Percentiles rank a stretch among this genome's conserved stretches.
Evolutionary conservation across 2,113 vertebrate species (phyloP).

Genomic region (Dasyurus viverrinus): DNA sequence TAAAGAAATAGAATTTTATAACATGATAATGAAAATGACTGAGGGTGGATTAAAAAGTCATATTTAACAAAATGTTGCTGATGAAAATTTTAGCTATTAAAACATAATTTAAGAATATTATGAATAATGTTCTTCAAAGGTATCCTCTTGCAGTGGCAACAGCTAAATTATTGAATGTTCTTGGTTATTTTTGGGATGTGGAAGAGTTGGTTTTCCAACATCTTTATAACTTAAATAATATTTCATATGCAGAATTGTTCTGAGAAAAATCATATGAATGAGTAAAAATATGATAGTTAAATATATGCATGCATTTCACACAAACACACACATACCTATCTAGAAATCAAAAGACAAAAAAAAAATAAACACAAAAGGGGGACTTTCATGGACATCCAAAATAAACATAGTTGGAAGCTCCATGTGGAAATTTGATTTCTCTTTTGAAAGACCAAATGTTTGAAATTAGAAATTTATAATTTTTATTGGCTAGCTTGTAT

Average conservation of each 20-base stretch:
- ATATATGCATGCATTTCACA: background rate
- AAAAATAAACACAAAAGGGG: background rate
- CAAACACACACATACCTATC: background rate
- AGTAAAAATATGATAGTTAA: conserved; percentile 29
- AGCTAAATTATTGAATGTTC: background rate
- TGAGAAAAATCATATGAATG: background rate
- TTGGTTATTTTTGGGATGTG: background rate
- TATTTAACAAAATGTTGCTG: conserved; percentile 38
- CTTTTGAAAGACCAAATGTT: background rate
- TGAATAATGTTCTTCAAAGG: background rate
- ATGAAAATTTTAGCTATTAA: background rate
- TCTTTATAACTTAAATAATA: conserved; percentile 8
- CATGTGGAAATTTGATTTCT: background rate
- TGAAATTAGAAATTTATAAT: conserved; percentile 6
- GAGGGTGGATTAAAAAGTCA: conserved; percentile 19
- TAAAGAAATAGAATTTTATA: conserved; percentile 29
- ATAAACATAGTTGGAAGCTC: conserved; percentile 13
- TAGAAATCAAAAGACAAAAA: background rate
- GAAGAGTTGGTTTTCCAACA: conserved; percentile 32
- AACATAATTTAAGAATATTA: background rate
- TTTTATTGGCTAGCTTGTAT: background rate
- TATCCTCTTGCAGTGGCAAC: background rate
- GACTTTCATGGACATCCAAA: background rate
- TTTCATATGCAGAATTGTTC: background rate
- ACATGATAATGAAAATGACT: conserved; percentile 43